phyloP scores from a whole-genome alignment of 1,140 invertebrate genomes.

The Caenorhabditis remanei region DNA sequence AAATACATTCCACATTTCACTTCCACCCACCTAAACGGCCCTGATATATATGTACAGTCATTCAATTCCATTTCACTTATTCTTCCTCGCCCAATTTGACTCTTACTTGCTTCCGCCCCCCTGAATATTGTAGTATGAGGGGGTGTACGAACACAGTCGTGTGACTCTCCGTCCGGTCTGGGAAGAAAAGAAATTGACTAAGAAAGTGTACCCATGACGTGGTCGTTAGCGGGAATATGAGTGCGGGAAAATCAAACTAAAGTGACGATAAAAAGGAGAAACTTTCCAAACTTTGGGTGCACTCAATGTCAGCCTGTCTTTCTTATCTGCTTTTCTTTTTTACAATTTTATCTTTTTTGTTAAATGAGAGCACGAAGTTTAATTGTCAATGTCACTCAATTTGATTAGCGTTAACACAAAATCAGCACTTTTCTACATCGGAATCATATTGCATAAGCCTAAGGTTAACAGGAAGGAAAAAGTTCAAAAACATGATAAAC shows the following conservation, averaged over 20 bases:
- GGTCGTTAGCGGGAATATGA: constrained; percentile 10
- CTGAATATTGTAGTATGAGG: constrained; percentile 23
- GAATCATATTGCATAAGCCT: constrained; percentile 29
- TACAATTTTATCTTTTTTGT: not conserved
- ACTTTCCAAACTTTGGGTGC: constrained; percentile 30
- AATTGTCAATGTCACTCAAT: constrained; percentile 7
- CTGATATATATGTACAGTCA: not conserved
- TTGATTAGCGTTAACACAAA: not conserved
- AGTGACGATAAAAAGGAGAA: not conserved
- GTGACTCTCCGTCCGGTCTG: constrained; percentile 42
- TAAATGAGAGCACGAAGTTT: not conserved
- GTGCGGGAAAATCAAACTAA: constrained; percentile 1
- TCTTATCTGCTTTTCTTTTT: not conserved
- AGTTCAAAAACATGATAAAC: not conserved
- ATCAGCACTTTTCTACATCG: not conserved
- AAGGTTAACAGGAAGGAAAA: not conserved
- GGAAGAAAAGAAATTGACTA: not conserved
- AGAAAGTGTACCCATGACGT: constrained; percentile 33
- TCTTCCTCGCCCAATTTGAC: constrained; percentile 7
- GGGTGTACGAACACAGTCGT: constrained; percentile 42
- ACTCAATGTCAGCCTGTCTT: not conserved
- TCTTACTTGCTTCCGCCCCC: not conserved
- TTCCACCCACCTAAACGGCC: not conserved
- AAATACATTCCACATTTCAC: not conserved
- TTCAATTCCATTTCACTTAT: not conserved